Conservation (phyloP, 2,113 vertebrate genomes). For the Hypomesus transpacificus region DNA sequence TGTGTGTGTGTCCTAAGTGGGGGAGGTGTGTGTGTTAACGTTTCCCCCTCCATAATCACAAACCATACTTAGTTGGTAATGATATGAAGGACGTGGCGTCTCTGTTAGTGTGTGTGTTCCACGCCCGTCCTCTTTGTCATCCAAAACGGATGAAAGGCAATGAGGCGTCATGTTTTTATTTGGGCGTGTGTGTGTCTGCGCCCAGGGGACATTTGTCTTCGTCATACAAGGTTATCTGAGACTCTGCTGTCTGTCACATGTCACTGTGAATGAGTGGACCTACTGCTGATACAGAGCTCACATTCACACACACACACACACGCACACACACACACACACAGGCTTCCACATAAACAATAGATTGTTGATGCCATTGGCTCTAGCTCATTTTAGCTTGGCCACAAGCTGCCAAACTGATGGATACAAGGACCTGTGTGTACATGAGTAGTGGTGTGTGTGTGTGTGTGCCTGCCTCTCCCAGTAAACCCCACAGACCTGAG, state of each 20-base stretch:
- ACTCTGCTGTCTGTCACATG: not conserved
- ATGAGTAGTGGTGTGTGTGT: not conserved
- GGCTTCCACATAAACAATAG: not conserved
- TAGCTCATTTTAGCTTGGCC: not conserved
- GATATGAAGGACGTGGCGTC: no score
- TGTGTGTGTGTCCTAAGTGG: no score
- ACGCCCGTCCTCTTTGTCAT: no score
- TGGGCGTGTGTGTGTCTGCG: not conserved
- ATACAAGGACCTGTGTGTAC: not conserved
- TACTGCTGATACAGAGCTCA: not conserved
- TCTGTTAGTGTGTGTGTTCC: no score
- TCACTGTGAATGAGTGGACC: conserved; percentile 7
- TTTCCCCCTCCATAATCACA: no score
- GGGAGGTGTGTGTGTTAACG: no score
- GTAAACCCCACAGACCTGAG: conserved; percentile 6
- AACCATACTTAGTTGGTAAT: no score
- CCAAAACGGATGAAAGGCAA: no score
- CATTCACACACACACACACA: not conserved
- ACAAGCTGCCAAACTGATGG: conserved; percentile 1
- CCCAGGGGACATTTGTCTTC: not conserved
- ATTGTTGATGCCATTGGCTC: conserved; percentile 7
- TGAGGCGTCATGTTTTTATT: not conserved
- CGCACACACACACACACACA: conserved; percentile 3
- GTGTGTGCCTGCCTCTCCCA: conserved; percentile 24
- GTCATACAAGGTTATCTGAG: not conserved